Conservation (phyloP, 2,797 vertebrate species). For the Morelia viridis region DNA sequence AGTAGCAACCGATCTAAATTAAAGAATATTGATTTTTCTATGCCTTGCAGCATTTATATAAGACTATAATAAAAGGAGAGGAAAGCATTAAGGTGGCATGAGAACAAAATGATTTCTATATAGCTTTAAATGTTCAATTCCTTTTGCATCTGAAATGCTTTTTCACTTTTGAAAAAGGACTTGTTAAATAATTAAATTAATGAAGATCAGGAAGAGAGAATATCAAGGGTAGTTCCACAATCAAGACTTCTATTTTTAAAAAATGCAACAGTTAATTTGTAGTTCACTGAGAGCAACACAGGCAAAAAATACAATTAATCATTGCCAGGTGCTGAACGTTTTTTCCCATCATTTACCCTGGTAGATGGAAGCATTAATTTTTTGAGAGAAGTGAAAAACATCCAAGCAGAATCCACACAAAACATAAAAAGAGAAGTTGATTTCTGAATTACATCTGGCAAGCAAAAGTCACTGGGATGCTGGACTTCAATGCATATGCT, state of each 20-base stretch:
- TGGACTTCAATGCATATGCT: background rate
- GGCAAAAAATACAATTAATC: background rate
- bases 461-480: background rate
- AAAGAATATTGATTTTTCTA: background rate
- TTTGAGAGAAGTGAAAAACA: conserved; percentile 3
- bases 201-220: background rate
- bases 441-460: conserved; percentile 16
- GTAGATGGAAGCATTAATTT: conserved; percentile 11
- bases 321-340: background rate
- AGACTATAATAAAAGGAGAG: background rate
- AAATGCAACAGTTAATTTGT: background rate
- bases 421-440: background rate
- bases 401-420: background rate
- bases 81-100: background rate
- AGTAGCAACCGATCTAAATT: background rate
- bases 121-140: background rate
- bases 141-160: conserved; percentile 3
- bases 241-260: background rate
- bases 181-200: background rate
- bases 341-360: background rate
- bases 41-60: background rate
- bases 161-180: background rate
- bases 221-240: background rate
- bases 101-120: background rate
- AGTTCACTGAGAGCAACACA: background rate